Evolutionary conservation across 2,797 vertebrate genomes (phyloP).

Genomic region (Bufotes viridis): DNA sequence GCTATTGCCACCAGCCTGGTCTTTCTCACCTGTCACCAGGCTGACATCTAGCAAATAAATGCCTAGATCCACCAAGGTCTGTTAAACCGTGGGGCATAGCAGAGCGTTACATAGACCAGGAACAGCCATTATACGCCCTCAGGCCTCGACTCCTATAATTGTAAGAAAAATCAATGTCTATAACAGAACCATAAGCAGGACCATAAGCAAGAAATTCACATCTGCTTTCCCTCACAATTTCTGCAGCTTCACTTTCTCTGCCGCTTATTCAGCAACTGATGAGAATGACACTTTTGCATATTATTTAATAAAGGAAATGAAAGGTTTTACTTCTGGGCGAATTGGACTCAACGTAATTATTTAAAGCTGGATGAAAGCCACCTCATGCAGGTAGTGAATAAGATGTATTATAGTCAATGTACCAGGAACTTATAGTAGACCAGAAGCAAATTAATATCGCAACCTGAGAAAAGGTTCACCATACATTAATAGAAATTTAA

Average conservation of each 20-base stretch:
- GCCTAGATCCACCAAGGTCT: constrained; percentile 37
- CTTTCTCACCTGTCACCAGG: constrained; percentile 50
- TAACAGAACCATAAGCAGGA: constrained; percentile 31
- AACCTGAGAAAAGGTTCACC: background rate
- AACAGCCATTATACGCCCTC: constrained; percentile 4
- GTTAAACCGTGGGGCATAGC: constrained; percentile 22
- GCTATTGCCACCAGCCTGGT: constrained; percentile 37
- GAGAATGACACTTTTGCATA: constrained; percentile 13
- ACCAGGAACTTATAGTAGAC: background rate
- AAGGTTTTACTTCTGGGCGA: background rate
- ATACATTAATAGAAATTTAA: background rate
- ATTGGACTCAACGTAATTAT: background rate
- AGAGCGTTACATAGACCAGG: constrained; percentile 47
- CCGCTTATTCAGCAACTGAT: background rate
- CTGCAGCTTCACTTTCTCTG: background rate
- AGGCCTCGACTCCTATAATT: constrained; percentile 32
- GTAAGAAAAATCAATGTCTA: constrained; percentile 48
- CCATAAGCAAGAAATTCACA: background rate
- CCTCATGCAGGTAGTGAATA: background rate
- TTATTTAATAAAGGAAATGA: constrained; percentile 15
- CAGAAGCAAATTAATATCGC: background rate
- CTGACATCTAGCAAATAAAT: constrained; percentile 47
- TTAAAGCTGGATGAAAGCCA: constrained; percentile 14
- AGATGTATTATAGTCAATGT: background rate
- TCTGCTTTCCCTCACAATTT: constrained; percentile 16